A percentile compares a stretch with the other conserved stretches of the same genome.
These are phyloP conservation scores for Chlorops oryzae DNA, from an alignment of 1,140 invertebrate genomes.

Conservation along the genomic window DNA sequence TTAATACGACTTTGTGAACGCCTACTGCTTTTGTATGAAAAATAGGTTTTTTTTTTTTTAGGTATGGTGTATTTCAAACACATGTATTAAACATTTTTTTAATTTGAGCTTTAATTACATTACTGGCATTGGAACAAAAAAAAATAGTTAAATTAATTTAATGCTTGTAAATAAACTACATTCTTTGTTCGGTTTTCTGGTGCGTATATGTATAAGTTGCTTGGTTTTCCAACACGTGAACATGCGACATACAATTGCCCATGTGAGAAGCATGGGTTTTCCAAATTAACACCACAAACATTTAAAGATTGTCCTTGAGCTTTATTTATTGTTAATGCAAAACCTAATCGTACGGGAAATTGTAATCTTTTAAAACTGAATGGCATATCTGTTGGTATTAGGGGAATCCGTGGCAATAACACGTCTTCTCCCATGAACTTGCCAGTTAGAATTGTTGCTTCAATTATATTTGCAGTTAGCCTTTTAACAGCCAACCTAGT, in stretches of 20 bases:
- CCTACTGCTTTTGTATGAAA: no score
- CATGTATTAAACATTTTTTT: no score
- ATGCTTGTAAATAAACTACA: slow-evolving; percentile 25
- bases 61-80: no score
- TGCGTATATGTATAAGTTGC: slow-evolving; percentile 38
- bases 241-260: slow-evolving; percentile 50
- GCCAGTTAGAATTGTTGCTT: slow-evolving; percentile 47
- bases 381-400: slow-evolving; percentile 16
- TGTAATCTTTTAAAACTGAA: slow-evolving; percentile 45
- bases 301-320: slow-evolving; percentile 51
- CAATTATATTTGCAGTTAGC: slow-evolving; percentile 43
- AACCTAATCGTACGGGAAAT: slow-evolving; percentile 48
- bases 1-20: no score
- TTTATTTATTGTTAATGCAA: slow-evolving; percentile 56
- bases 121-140: no score
- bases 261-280: slow-evolving; percentile 44
- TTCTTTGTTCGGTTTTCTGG: slow-evolving; percentile 37
- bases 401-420: slow-evolving; percentile 45
- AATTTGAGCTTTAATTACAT: no score
- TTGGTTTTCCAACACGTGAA: slow-evolving; percentile 48
- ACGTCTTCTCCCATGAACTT: slow-evolving; percentile 48
- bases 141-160: no score
- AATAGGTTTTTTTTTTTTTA: no score
- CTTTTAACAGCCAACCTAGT: slow-evolving; percentile 46
- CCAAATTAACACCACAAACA: slow-evolving; percentile 40